Conservation (phyloP, 2,113 vertebrate genomes). For the Camelus bactrianus region DNA sequence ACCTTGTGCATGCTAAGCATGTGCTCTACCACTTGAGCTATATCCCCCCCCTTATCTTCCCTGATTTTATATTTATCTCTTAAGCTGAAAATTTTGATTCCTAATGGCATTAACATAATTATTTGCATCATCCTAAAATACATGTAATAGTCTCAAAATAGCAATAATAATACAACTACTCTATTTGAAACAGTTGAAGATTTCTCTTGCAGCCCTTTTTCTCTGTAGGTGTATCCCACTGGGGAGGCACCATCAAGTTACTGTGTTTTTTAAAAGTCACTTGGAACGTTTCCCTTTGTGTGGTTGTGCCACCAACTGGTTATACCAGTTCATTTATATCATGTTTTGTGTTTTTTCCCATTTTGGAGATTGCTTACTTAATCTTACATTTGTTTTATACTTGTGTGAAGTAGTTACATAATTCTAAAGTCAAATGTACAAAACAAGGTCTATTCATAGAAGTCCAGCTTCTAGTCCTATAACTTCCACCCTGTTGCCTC, state of each 20-base stretch:
- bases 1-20: too few relatives aligned
- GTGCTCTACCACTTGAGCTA: too few relatives aligned
- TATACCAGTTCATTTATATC: background rate
- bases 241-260: background rate
- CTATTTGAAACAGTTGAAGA: background rate
- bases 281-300: background rate
- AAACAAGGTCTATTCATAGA: background rate
- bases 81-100: background rate
- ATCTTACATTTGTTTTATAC: background rate
- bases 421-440: background rate
- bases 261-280: background rate
- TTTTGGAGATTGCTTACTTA: conserved; percentile 28
- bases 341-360: background rate
- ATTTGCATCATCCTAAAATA: background rate
- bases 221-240: background rate
- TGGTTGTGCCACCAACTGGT: background rate
- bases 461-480: background rate
- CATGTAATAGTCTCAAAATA: background rate
- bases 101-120: background rate
- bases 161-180: background rate
- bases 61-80: conserved; percentile 2
- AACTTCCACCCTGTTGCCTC: background rate
- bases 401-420: background rate
- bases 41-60: background rate
- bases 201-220: background rate